Base-by-base conservation (phyloP, 2,113 vertebrate genomes). In the Atlantisia rogersi region DNA sequence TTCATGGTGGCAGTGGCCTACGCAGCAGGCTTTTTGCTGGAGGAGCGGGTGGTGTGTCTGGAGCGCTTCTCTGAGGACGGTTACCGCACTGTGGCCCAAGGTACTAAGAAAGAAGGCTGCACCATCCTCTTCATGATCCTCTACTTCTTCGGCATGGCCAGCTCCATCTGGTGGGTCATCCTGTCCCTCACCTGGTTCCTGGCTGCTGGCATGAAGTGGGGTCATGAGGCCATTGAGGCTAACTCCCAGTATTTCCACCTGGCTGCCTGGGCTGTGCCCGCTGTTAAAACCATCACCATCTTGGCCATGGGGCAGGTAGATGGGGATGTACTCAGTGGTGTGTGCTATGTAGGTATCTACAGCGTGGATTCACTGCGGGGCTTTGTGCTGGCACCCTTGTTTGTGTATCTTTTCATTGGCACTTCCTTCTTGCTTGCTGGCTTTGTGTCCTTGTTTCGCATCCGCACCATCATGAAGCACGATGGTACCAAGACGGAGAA, bases 381-480 rank as follows among this genome's bases (percentile, higher is more conserved):
- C 77, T 99, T 99, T 18, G 98, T 99, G 81, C 96, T 99, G 92
- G 99, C 98, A 0, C 99, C 99, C 2, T 97, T 99, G 52, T 98
- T 99, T 31, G 98, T 99, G 83, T 99, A 99, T 97, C 98, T 99
- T 87, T 98, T 99, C 97, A 98, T 99, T 6, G 99, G 99, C 58
- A 98, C 99, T 12, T 99, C 98, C 75, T 99, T 99, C 97, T 96
- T 99, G 42, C 98, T 99, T 94, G 99, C 99, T 3, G 99, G 99
- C 86, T 99, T 99, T 0, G 98, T 99, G 58, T 99, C 99, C 1
- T 98, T 99, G 55, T 99, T 99, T 95, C 98, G 99, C 58, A 99
- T 99, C 96, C 97, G 99, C 92, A 99, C 99, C 95, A 99, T 99
- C 97, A 99, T 99, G 99, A 99, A 99, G 90, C 99, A 99, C 4